Evolutionary conservation across 1,140 invertebrate species (phyloP).

Genomic region (Drosophila watanabei): DNA sequence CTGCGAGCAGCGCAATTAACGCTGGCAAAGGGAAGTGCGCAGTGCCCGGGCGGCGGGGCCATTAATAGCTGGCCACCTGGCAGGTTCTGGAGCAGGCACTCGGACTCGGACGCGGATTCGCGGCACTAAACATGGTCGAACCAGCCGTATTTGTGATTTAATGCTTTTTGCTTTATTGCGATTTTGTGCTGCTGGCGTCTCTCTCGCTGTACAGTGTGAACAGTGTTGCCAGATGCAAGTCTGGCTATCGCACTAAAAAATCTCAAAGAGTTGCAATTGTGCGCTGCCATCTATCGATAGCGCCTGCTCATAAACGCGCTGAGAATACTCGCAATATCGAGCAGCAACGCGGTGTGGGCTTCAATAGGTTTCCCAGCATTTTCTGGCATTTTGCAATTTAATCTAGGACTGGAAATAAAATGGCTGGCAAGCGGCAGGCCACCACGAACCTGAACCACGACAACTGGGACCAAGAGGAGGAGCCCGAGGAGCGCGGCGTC

Average conservation of each 20-base stretch:
- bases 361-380: slow-evolving; percentile 18
- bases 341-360: slow-evolving; percentile 31
- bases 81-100: slow-evolving; percentile 13
- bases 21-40: slow-evolving; percentile 64
- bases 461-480: slow-evolving; percentile 96
- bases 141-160: slow-evolving; percentile 34
- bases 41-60: slow-evolving; percentile 37
- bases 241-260: too few relatives aligned
- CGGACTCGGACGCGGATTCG: slow-evolving; percentile 9
- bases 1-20: slow-evolving; percentile 63
- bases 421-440: slow-evolving; percentile 92
- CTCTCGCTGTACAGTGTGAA: slow-evolving; percentile 52
- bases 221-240: slow-evolving; percentile 14
- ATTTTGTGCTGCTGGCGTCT: slow-evolving; percentile 79
- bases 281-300: background rate
- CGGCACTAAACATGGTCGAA: slow-evolving; percentile 31
- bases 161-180: slow-evolving; percentile 70
- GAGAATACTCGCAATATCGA: background rate
- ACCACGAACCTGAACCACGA: slow-evolving; percentile 93
- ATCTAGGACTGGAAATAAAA: slow-evolving; percentile 73
- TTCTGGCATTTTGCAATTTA: slow-evolving; percentile 34
- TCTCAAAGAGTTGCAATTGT: too few relatives aligned
- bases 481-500: slow-evolving; percentile 91
- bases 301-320: slow-evolving; percentile 7
- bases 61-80: slow-evolving; percentile 38